Base-by-base conservation (phyloP, 2,888 invertebrate species). In the Mythimna ferrago region DNA sequence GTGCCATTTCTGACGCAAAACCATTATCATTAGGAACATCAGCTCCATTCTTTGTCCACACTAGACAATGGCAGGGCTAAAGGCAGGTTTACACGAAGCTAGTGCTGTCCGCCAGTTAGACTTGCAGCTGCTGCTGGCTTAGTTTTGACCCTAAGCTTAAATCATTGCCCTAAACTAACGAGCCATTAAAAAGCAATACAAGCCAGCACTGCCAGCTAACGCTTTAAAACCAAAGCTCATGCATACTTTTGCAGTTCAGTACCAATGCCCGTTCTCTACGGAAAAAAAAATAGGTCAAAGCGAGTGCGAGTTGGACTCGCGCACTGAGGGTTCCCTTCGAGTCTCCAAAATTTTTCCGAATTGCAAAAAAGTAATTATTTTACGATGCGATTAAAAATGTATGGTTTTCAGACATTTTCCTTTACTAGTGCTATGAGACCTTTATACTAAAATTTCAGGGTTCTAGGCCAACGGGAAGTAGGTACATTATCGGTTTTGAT, bases 1-100 rank as follows among this genome's bases (percentile, higher is more conserved):
- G 44, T 35, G 67, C 70, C 70, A 82, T 82, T 77, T 38, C 58
- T 73, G 64, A 56, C 48, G 58, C 54, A 26, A 70, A 77, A 66
- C 69, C 78, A 78, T 80, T 78, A 82, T 78, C 78, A 78, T 78
- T 73, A 70, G 51, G 57, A 58, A 60, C 80, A 73, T 78, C 78
- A 66, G 65, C 32, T 73, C 60, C 41, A 70, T 70, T 82, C 80
- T 78, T 81, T 82, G 82, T 81, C 61, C 58, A 60, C 63, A 38
- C 64, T 68, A 73, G 67, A 76, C 67, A 61, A 61, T 61, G 14
- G 61, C 14, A 61, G 41, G 1, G 7, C 6, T 76, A 83, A 69
- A 69, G 41, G n/a, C 32, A n/a, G 32, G 41, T 69, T 32, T n/a
- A 69, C 54, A 69, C 16, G 54, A 7, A n/a, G n/a, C 14, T 26